phyloP scores from a whole-genome alignment of 2,113 vertebrate species.

The Rhipidura dahli region DNA sequence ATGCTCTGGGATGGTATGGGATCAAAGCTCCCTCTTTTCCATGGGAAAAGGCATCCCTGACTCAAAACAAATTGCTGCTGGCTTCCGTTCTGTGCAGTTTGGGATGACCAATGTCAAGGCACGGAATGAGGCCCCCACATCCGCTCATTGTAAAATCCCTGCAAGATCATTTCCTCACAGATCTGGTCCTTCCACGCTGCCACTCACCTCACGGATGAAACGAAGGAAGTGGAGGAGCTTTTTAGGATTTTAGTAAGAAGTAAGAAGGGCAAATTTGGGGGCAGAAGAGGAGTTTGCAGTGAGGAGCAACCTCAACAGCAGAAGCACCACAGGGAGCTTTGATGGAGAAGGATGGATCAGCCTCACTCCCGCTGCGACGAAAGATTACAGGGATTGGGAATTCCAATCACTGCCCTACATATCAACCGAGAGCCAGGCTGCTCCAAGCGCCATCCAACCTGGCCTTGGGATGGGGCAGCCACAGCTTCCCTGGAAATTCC shows the following conservation, averaged over 20 bases:
- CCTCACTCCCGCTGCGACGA: fast-evolving
- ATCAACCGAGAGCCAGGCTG: fast-evolving
- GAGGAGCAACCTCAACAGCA: not conserved
- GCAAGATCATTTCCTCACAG: not conserved
- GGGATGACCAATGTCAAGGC: not conserved
- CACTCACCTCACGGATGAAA: fast-evolving
- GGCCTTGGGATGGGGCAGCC: fast-evolving
- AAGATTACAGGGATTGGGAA: not conserved
- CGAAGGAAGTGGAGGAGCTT: not conserved
- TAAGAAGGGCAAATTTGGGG: not conserved
- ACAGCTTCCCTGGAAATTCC: not conserved
- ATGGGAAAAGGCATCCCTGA: not conserved
- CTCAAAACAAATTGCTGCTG: not conserved
- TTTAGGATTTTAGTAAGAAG: not conserved
- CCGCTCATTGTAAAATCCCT: not conserved
- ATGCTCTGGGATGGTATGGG: fast-evolving
- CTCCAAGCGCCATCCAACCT: fast-evolving
- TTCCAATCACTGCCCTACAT: not conserved
- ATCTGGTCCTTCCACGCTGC: fast-evolving
- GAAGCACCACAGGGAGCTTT: fast-evolving
- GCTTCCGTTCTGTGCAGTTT: not conserved
- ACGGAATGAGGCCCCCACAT: not conserved
- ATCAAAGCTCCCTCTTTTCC: not conserved
- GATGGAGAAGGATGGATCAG: not conserved
- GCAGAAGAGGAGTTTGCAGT: not conserved